phyloP scores from a whole-genome alignment of 2,113 vertebrate species.

The Sula dactylatra region DNA sequence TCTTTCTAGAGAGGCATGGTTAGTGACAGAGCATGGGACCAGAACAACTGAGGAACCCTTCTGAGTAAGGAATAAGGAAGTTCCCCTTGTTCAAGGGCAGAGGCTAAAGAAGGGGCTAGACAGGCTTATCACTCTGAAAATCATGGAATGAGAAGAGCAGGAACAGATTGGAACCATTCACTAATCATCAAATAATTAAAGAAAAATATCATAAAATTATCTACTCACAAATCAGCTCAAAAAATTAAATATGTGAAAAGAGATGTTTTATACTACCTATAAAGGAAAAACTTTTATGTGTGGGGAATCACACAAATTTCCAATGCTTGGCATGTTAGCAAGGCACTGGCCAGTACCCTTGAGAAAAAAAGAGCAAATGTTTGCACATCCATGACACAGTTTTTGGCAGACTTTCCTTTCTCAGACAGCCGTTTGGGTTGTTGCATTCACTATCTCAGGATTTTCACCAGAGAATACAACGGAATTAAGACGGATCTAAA shows the following conservation, averaged over 20 bases:
- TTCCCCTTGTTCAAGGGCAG: neutral
- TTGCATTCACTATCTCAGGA: neutral
- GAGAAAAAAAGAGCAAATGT: slow-evolving; percentile 8
- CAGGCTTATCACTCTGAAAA: neutral
- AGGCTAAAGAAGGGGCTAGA: neutral
- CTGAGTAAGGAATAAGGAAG: neutral
- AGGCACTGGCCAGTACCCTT: neutral
- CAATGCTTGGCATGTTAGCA: neutral
- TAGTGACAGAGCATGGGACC: neutral
- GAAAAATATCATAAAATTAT: neutral
- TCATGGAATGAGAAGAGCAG: neutral
- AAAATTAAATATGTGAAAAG: neutral
- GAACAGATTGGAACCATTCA: neutral
- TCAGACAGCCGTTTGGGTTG: neutral
- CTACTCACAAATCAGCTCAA: neutral
- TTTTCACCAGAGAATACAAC: neutral
- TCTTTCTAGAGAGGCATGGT: neutral
- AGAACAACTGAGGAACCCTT: neutral
- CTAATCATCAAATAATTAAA: neutral
- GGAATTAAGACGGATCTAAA: neutral
- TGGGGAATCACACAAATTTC: neutral
- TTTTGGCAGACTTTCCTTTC: neutral
- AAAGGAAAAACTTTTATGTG: neutral
- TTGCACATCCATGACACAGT: neutral
- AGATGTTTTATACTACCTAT: neutral